These are phyloP conservation scores for Amblyornis subalaris DNA, from an alignment of 2,113 vertebrate species.

Conservation along the genomic window DNA sequence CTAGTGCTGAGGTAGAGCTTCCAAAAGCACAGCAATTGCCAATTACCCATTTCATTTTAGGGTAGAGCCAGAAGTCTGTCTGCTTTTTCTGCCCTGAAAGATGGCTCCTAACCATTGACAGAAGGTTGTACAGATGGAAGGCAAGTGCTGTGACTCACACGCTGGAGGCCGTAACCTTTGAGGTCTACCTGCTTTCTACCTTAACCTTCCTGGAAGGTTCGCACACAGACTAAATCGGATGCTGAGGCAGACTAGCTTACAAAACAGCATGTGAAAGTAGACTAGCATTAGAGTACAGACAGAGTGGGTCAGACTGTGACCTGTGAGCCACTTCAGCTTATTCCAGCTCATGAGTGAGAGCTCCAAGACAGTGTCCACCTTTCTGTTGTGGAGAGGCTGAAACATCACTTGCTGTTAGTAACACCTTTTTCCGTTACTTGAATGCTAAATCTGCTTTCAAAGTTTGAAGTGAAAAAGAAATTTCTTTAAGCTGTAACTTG, in stretches of 20 bases:
- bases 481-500: neutral
- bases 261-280: neutral
- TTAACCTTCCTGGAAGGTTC: neutral
- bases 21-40: neutral
- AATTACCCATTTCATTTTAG: neutral
- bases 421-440: neutral
- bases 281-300: neutral
- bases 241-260: neutral
- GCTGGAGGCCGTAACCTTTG: neutral
- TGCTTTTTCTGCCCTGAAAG: neutral
- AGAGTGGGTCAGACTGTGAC: neutral
- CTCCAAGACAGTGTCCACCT: neutral
- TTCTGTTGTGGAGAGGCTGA: neutral
- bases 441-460: neutral
- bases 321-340: neutral
- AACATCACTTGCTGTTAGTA: neutral
- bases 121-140: neutral
- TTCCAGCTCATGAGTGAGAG: fast-evolving
- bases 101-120: neutral
- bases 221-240: neutral
- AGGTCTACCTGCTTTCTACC: neutral
- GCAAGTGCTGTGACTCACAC: neutral
- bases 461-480: neutral
- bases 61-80: neutral
- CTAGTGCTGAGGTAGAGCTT: neutral